These are phyloP conservation scores for Tychaedon coryphoeus DNA, from an alignment of 2,113 vertebrate genomes.

Conservation along the genomic window DNA sequence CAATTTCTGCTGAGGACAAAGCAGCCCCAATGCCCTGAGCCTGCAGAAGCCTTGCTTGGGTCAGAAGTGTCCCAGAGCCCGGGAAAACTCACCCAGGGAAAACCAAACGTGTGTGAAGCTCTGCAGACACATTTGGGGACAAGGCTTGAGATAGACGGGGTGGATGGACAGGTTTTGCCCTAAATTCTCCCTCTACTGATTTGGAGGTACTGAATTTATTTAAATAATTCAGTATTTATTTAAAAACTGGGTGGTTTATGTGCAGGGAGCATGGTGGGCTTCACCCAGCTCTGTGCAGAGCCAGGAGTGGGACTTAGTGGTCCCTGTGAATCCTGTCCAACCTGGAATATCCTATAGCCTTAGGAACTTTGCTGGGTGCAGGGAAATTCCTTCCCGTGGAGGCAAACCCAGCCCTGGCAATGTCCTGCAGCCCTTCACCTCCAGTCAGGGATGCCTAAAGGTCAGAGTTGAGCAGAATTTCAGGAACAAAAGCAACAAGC, in stretches of 20 bases:
- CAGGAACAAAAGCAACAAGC: background rate
- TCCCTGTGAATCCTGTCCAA: background rate
- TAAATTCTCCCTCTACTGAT: background rate
- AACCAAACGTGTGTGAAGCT: background rate
- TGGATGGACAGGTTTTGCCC: background rate
- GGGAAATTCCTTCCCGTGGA: background rate
- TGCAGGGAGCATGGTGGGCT: rapidly evolving
- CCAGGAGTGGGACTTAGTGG: background rate
- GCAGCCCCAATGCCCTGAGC: background rate
- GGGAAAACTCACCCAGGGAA: background rate
- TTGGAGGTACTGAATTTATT: background rate
- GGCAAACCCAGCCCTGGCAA: background rate
- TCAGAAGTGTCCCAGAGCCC: background rate
- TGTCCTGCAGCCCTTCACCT: background rate
- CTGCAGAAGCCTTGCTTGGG: background rate
- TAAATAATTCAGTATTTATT: background rate
- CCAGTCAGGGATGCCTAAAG: background rate
- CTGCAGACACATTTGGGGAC: background rate
- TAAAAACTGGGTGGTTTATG: background rate
- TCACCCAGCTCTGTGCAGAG: background rate
- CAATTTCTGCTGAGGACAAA: background rate
- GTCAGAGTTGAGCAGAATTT: background rate
- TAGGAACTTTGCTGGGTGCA: background rate
- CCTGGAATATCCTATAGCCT: background rate
- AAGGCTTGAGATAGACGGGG: rapidly evolving